phyloP scores from a whole-genome alignment of 2,888 invertebrate species.

The Notodonta dromedarius region DNA sequence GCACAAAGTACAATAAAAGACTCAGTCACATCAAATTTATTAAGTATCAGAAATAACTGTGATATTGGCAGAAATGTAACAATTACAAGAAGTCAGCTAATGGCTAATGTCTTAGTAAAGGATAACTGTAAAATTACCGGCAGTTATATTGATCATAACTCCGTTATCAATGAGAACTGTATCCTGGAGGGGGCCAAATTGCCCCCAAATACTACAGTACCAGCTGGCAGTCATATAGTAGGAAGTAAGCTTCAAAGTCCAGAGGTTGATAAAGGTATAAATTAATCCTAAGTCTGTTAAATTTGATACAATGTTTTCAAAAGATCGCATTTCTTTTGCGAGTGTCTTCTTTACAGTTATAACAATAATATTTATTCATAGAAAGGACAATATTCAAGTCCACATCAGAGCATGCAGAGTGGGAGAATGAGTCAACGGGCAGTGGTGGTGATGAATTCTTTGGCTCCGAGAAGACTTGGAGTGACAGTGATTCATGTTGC shows the following conservation, averaged over 20 bases:
- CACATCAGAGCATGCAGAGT: constrained; percentile 73
- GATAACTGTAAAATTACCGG: constrained; percentile 86
- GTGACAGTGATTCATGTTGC: constrained; percentile 79
- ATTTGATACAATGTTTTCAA: no score
- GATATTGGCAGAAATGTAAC: constrained; percentile 89
- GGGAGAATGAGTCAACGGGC: constrained; percentile 78
- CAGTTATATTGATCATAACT: constrained; percentile 86
- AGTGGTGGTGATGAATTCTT: constrained; percentile 74
- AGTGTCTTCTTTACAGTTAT: no score
- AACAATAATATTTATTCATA: background rate
- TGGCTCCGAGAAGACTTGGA: constrained; percentile 73
- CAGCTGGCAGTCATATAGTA: constrained; percentile 61
- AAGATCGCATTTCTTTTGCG: no score
- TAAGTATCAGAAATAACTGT: constrained; percentile 92
- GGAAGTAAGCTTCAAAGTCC: constrained; percentile 62
- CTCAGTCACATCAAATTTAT: constrained; percentile 87
- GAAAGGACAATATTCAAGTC: constrained; percentile 48
- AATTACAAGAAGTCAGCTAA: constrained; percentile 89
- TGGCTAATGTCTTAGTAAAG: constrained; percentile 88
- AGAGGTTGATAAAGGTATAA: constrained; percentile 54
- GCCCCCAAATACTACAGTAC: constrained; percentile 74
- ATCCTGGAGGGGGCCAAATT: constrained; percentile 85
- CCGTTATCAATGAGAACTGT: constrained; percentile 79
- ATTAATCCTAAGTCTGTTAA: background rate
- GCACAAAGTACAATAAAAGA: no score